Conservation (phyloP, 2,888 invertebrate genomes). For the Megalurothrips usitatus region DNA sequence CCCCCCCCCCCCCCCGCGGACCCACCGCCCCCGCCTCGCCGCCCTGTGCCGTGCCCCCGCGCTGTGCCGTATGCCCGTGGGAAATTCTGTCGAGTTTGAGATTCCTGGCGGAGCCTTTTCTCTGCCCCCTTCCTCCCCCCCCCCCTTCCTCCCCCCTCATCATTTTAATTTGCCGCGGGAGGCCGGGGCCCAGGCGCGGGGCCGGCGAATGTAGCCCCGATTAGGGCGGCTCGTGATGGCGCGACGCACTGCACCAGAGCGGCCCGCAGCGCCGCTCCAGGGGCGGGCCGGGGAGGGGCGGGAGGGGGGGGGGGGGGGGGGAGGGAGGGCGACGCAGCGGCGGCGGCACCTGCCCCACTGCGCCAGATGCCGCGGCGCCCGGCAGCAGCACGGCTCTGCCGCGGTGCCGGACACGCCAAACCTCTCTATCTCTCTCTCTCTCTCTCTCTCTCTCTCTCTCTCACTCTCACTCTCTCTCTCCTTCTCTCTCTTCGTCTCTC, state of each 20-base stretch:
- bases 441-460: too few relatives aligned
- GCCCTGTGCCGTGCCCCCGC: background rate
- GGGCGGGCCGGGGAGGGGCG: background rate
- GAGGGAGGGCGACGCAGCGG: too few relatives aligned
- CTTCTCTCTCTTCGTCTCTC: too few relatives aligned
- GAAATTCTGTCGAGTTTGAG: conserved; percentile 25
- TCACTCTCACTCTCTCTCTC: too few relatives aligned
- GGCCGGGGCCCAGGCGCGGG: background rate
- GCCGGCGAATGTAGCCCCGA: background rate
- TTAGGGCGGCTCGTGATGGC: background rate
- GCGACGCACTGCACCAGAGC: background rate
- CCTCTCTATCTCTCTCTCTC: too few relatives aligned
- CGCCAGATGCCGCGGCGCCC: too few relatives aligned
- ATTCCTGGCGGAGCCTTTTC: background rate
- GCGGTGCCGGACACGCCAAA: too few relatives aligned
- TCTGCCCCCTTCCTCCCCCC: conserved; percentile 3
- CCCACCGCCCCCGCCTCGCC: background rate
- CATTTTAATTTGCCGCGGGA: conserved; percentile 12
- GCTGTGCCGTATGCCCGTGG: background rate
- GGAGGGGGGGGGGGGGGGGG: background rate
- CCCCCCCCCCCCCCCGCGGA: background rate
- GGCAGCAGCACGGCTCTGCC: too few relatives aligned
- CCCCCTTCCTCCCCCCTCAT: background rate
- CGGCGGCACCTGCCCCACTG: too few relatives aligned
- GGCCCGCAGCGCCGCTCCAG: background rate